Base-by-base conservation (phyloP, 2,113 vertebrate genomes). In the Syngnathus typhle region DNA sequence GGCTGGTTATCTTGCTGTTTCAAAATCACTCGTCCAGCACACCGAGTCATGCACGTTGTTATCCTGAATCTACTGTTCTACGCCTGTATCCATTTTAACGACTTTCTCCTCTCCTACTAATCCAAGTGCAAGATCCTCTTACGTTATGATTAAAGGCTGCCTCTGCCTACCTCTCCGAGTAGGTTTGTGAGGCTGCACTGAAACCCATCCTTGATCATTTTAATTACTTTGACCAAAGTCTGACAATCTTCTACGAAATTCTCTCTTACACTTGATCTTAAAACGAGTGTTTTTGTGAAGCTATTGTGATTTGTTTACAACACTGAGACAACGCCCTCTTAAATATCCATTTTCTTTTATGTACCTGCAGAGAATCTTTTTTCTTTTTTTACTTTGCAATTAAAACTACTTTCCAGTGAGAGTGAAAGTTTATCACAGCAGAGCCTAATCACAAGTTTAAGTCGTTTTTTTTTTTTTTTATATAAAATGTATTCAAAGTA, bases 141-240 rank as follows among this genome's bases (percentile, higher is more conserved):
- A 68, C 51, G 55, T 18, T 74, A 75, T 51, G 60, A 76, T 66
- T 55, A 65, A 76, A 72, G 37, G 18, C 41, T 67, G 49, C 36
- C 71, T 77, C 54, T 72, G 55, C 54, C 36, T 54, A 36, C 73
- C 41, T 16, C 39, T 65, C 18, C 1, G 36, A 55, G 9, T 38
- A 23, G 65, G 75, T 69, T 18, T 67, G 56, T 41, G 1, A 55
- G 21, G 64, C 68, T 51, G 10, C 52, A 15, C 38, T 36, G 32
- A 66, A 66, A 44, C 56, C 41, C 64, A 59, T 46, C 64, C 59
- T 32, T 36, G 52, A 74, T 56, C 0, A 23, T 70, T 77, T 60
- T 72, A 78, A 75, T 83, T 70, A 68, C 58, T 46, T 47, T 65
- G 67, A 44, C 56, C 37, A 72, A 70, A 77, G 60, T 77, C 69